These are phyloP conservation scores for Chloroclysta siterata DNA, from an alignment of 2,888 invertebrate species.

Conservation along the genomic window DNA sequence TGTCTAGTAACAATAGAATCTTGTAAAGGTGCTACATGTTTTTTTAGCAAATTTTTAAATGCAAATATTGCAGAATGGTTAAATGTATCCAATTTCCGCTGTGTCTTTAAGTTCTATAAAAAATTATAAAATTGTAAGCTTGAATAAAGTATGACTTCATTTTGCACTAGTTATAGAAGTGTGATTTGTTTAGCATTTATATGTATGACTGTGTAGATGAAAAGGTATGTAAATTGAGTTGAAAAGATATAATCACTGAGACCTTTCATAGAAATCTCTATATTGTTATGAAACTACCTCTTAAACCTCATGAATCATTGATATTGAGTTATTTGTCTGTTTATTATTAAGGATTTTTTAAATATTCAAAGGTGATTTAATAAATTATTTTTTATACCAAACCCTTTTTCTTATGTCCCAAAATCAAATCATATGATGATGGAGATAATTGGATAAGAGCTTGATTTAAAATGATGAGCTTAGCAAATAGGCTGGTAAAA, in stretches of 20 bases:
- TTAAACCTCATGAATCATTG: not conserved
- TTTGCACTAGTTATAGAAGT: not conserved
- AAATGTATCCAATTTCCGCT: no score
- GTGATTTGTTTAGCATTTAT: not conserved
- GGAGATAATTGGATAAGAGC: no score
- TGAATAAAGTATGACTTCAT: constrained; percentile 6
- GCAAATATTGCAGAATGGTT: no score
- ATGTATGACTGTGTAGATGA: not conserved
- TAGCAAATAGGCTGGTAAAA: constrained; percentile 30
- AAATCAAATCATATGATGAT: no score
- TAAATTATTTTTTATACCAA: constrained; percentile 26
- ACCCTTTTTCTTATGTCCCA: not conserved
- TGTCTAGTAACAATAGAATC: no score
- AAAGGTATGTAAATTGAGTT: constrained; percentile 8
- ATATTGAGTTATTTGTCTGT: constrained; percentile 2
- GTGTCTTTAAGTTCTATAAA: no score
- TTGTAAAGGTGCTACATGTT: no score
- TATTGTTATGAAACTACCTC: constrained; percentile 25
- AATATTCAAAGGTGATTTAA: constrained; percentile 3
- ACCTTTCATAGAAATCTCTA: constrained; percentile 10
- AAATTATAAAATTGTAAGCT: not conserved
- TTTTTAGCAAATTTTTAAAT: no score
- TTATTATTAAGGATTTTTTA: not conserved
- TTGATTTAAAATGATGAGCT: no score
- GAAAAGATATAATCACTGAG: constrained; percentile 14